phyloP scores from a whole-genome alignment of 1,140 invertebrate species.

The Chlorops oryzae region DNA sequence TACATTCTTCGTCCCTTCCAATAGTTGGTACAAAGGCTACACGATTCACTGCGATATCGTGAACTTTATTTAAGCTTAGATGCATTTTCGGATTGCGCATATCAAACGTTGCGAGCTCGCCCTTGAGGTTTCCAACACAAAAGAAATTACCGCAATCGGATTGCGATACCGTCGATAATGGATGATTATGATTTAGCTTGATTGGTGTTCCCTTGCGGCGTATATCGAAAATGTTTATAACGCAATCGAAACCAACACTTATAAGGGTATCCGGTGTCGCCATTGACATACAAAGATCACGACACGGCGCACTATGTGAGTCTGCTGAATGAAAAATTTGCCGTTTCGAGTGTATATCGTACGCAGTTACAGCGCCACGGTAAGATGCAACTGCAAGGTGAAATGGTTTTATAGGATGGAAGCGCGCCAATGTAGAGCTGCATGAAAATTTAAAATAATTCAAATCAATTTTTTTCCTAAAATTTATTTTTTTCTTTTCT shows the following conservation, averaged over 20 bases:
- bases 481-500: not conserved
- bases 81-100: conserved; percentile 32
- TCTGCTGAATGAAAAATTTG: conserved; percentile 30
- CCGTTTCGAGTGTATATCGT: conserved; percentile 36
- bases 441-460: too few species aligned
- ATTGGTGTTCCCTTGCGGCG: conserved; percentile 24
- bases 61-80: conserved; percentile 24
- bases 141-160: conserved; percentile 42
- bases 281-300: conserved; percentile 36
- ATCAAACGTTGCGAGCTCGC: conserved; percentile 42
- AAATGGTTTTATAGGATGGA: conserved; percentile 41
- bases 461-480: not conserved
- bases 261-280: conserved; percentile 31
- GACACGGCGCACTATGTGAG: conserved; percentile 38
- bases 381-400: conserved; percentile 34
- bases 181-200: conserved; percentile 28
- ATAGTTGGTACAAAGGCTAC: conserved; percentile 38
- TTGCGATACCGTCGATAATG: conserved; percentile 32
- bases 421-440: conserved; percentile 40
- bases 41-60: conserved; percentile 31
- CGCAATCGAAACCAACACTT: conserved; percentile 42
- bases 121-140: conserved; percentile 43
- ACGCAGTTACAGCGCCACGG: conserved; percentile 34
- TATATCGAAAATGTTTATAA: conserved; percentile 43
- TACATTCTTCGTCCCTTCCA: too few species aligned